These are phyloP conservation scores for Smutsia gigantea DNA, from an alignment of 2,797 vertebrate genomes.

Conservation along the genomic window DNA sequence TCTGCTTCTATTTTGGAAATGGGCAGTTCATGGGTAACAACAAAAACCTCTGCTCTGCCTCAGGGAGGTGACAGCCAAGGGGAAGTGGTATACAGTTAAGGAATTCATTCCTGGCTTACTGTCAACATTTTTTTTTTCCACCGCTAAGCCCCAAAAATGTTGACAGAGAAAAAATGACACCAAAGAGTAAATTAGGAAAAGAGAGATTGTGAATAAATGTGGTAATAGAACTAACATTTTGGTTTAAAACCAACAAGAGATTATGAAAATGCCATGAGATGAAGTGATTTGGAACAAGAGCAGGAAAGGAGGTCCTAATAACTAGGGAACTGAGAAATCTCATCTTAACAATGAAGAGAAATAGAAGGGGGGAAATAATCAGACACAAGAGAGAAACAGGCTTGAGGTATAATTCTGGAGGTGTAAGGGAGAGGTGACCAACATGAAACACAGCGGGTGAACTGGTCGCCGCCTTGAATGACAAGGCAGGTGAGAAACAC, in stretches of 20 bases:
- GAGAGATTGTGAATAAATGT: constrained; percentile 59
- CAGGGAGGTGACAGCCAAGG: constrained; percentile 51
- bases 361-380: not conserved
- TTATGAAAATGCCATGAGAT: constrained; percentile 68
- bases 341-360: constrained; percentile 38
- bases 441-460: not conserved
- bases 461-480: not conserved
- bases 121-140: constrained; percentile 70
- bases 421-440: not conserved
- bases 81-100: constrained; percentile 61
- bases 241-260: constrained; percentile 71
- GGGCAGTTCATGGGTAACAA: constrained; percentile 44
- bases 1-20: constrained; percentile 71
- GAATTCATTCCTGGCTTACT: constrained; percentile 73
- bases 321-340: constrained; percentile 52
- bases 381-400: constrained; percentile 27
- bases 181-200: constrained; percentile 71
- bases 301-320: not conserved
- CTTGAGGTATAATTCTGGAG: not conserved
- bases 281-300: constrained; percentile 50
- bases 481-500: not conserved
- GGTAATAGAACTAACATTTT: constrained; percentile 70
- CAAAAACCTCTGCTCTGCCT: constrained; percentile 49
- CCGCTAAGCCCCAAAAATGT: constrained; percentile 75
- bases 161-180: constrained; percentile 78